These are phyloP conservation scores for Augiades crinisus DNA, from an alignment of 2,888 invertebrate species.

Conservation along the genomic window DNA sequence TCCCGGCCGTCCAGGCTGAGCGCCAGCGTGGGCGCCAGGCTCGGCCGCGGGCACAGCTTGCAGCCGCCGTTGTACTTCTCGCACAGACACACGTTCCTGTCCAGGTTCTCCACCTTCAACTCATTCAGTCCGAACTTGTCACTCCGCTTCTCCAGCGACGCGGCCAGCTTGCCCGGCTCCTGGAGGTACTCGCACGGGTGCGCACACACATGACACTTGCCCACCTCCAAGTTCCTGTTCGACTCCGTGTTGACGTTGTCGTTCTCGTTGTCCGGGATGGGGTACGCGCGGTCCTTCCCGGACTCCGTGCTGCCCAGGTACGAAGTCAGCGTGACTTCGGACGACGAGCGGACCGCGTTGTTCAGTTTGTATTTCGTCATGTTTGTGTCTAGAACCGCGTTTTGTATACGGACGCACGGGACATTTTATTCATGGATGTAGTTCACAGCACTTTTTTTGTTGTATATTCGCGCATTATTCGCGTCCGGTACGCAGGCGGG, in stretches of 20 bases:
- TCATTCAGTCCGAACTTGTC: slow-evolving; percentile 66
- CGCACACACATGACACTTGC: slow-evolving; percentile 56
- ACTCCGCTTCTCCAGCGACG: slow-evolving; percentile 54
- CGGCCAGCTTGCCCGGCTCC: slow-evolving; percentile 53
- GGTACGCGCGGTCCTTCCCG: slow-evolving; percentile 45
- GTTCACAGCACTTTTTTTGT: slow-evolving; percentile 21
- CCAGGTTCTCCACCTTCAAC: slow-evolving; percentile 62
- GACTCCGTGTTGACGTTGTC: slow-evolving; percentile 50
- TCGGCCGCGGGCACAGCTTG: slow-evolving; percentile 64
- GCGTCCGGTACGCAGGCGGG: slow-evolving; percentile 21
- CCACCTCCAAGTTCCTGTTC: slow-evolving; percentile 51
- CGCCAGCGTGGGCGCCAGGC: slow-evolving; percentile 48
- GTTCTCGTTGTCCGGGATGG: slow-evolving; percentile 53
- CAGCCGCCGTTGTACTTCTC: slow-evolving; percentile 73
- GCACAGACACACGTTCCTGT: slow-evolving; percentile 62
- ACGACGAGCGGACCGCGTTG: slow-evolving; percentile 59
- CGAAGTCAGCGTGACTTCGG: slow-evolving; percentile 73
- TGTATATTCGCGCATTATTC: background rate
- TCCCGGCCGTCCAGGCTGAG: slow-evolving; percentile 50
- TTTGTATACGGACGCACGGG: slow-evolving; percentile 61
- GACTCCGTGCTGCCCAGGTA: slow-evolving; percentile 57
- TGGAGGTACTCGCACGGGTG: slow-evolving; percentile 56
- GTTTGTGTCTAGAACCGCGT: slow-evolving; percentile 53
- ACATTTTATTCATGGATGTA: slow-evolving; percentile 48
- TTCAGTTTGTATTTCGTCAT: slow-evolving; percentile 82